phyloP scores from a whole-genome alignment of 1,140 invertebrate genomes.

The Trissolcus basalis region DNA sequence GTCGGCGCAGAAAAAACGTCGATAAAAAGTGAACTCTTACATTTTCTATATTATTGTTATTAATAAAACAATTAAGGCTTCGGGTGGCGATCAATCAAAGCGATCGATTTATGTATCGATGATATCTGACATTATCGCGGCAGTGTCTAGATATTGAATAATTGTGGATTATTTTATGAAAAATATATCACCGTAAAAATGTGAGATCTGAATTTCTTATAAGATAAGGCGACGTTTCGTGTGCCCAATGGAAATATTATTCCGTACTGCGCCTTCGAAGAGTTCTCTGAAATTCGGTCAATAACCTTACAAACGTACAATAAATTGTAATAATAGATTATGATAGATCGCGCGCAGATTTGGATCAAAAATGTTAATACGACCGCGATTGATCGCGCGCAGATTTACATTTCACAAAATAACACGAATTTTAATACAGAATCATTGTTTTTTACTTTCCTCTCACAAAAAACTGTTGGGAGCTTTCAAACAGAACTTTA shows the following conservation, averaged over 20 bases:
- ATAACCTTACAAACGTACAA: constrained; percentile 24
- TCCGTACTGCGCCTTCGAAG: not conserved
- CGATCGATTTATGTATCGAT: constrained; percentile 19
- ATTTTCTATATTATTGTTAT: too few relatives aligned
- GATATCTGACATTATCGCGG: constrained; percentile 15
- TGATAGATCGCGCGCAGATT: not conserved
- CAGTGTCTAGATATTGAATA: constrained; percentile 12
- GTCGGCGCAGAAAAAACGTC: not conserved
- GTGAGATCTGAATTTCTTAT: constrained; percentile 14
- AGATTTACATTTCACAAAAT: too few relatives aligned
- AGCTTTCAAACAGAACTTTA: too few relatives aligned
- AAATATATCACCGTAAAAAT: constrained; percentile 22
- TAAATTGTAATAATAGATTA: constrained; percentile 13
- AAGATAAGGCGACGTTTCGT: constrained; percentile 28
- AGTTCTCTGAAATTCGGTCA: constrained; percentile 13
- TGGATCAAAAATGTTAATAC: too few relatives aligned
- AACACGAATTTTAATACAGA: too few relatives aligned
- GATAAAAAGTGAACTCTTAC: not conserved
- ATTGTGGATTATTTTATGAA: constrained; percentile 9
- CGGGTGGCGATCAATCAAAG: not conserved
- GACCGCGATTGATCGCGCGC: too few relatives aligned
- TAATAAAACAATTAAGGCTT: too few relatives aligned
- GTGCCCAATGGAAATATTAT: constrained; percentile 16
- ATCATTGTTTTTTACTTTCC: too few relatives aligned
- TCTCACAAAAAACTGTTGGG: too few relatives aligned